These are phyloP conservation scores for Podarcis lilfordi DNA, from an alignment of 2,797 vertebrate genomes.

Conservation along the genomic window DNA sequence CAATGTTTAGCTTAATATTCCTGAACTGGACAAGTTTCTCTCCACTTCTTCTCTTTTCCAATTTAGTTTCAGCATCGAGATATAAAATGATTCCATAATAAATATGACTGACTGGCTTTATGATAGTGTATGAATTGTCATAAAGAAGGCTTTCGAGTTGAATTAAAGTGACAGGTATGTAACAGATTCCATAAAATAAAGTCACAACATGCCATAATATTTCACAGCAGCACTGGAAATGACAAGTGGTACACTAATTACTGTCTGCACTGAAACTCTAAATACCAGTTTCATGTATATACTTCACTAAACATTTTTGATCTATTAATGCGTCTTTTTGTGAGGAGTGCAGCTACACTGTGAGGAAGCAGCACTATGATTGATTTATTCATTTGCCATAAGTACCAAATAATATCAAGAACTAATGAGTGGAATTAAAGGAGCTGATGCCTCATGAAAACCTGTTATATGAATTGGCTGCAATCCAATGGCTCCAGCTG, in stretches of 20 bases:
- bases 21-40: too few species aligned
- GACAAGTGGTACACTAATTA: constrained; percentile 70
- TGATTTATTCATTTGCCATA: constrained; percentile 63
- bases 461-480: constrained; percentile 10
- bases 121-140: constrained; percentile 72
- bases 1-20: constrained; percentile 51
- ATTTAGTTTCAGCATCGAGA: constrained; percentile 63
- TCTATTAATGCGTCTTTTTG: constrained; percentile 59
- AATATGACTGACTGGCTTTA: constrained; percentile 76
- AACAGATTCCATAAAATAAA: constrained; percentile 73
- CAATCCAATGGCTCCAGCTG: constrained; percentile 17
- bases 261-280: constrained; percentile 66
- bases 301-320: constrained; percentile 68
- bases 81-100: constrained; percentile 66
- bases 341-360: constrained; percentile 46
- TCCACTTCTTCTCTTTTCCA: constrained; percentile 41
- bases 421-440: constrained; percentile 57
- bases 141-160: constrained; percentile 73
- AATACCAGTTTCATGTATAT: constrained; percentile 67
- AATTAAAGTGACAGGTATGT: constrained; percentile 76
- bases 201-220: constrained; percentile 79
- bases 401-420: constrained; percentile 58
- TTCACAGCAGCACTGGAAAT: constrained; percentile 70
- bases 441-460: constrained; percentile 29
- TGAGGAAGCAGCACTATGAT: constrained; percentile 53